Conservation (phyloP, 2,888 invertebrate genomes). For the Eupithecia dodoneata region DNA sequence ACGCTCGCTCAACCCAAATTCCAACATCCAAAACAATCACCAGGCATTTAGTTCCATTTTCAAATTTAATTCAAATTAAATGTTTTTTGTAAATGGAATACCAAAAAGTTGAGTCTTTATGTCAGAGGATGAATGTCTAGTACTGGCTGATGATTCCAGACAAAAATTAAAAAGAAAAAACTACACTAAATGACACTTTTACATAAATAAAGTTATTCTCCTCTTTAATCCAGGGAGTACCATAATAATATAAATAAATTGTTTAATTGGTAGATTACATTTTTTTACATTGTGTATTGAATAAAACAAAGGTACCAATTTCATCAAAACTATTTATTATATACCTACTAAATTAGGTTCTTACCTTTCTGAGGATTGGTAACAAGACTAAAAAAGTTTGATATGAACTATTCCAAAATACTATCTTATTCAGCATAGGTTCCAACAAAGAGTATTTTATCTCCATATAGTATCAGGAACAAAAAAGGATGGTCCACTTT, state of each 20-base stretch:
- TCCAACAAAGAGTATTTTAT: slow-evolving; percentile 46
- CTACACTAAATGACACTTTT: too few relatives aligned
- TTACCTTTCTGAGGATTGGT: not conserved
- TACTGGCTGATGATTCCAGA: too few relatives aligned
- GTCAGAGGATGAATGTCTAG: too few relatives aligned
- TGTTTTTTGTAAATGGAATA: too few relatives aligned
- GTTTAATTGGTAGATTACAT: too few relatives aligned
- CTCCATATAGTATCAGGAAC: slow-evolving; percentile 43
- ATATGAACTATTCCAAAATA: not conserved
- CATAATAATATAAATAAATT: not conserved
- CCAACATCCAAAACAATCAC: too few relatives aligned
- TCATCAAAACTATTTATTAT: not conserved
- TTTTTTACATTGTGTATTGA: not conserved
- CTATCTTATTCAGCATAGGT: slow-evolving; percentile 32
- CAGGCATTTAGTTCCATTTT: too few relatives aligned
- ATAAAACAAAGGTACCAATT: not conserved
- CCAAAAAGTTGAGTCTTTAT: too few relatives aligned
- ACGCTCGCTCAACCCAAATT: too few relatives aligned
- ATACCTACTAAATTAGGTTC: not conserved
- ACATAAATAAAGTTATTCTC: too few relatives aligned
- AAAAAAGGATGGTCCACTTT: slow-evolving; percentile 46
- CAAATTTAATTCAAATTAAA: too few relatives aligned
- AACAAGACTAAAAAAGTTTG: not conserved
- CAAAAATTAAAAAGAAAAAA: too few relatives aligned
- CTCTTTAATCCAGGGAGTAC: not conserved